phyloP scores from a whole-genome alignment of 2,797 vertebrate genomes.

The Masticophis lateralis region DNA sequence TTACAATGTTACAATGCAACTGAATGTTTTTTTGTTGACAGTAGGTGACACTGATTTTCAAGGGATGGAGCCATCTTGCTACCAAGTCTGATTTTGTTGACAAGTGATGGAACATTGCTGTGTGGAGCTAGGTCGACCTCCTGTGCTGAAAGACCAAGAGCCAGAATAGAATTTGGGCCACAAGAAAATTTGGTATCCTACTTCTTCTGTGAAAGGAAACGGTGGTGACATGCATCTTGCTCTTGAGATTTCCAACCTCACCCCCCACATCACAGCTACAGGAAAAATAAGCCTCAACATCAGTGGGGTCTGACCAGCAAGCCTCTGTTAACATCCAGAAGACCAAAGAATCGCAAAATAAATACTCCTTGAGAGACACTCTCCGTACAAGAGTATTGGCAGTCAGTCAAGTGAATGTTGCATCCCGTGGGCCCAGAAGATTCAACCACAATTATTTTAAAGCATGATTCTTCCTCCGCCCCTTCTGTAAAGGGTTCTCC shows the following conservation, averaged over 20 bases:
- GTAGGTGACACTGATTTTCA: slow-evolving; percentile 37
- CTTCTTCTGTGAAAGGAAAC: neutral
- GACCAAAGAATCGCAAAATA: slow-evolving; percentile 6
- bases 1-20: neutral
- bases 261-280: neutral
- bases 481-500: slow-evolving; percentile 26
- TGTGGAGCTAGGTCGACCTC: neutral
- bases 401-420: neutral
- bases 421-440: slow-evolving; percentile 34
- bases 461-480: slow-evolving; percentile 5
- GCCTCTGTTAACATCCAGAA: neutral
- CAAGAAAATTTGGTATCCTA: neutral
- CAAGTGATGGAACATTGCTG: neutral
- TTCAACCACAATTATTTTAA: slow-evolving; percentile 26
- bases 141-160: neutral
- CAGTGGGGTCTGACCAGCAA: neutral
- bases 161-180: neutral
- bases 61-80: neutral
- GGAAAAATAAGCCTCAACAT: neutral
- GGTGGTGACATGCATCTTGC: neutral
- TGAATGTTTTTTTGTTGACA: neutral
- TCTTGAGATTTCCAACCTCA: neutral
- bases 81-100: too few relatives aligned
- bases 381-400: slow-evolving; percentile 10
- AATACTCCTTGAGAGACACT: slow-evolving; percentile 13